Percentiles rank a stretch among this genome's conserved stretches.
phyloP scores from a whole-genome alignment of 2,797 vertebrate genomes.

The Microctenopoma stevenorrisi region DNA sequence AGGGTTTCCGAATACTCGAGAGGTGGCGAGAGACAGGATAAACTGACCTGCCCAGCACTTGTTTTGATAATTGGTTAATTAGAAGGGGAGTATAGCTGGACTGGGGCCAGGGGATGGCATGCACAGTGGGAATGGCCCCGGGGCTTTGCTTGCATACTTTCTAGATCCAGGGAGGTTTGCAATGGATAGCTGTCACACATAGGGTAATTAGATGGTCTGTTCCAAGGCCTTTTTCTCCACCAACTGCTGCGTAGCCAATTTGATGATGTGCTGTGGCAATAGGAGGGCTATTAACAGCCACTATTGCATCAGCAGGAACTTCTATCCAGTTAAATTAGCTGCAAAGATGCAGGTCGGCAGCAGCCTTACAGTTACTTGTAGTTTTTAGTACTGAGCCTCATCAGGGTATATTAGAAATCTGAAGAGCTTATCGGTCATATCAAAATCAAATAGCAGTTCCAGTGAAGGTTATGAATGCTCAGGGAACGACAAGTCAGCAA shows the following conservation, averaged over 20 bases:
- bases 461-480: constrained; percentile 27
- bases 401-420: background rate
- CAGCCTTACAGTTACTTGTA: background rate
- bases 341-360: constrained; percentile 34
- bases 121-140: constrained; percentile 50
- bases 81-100: constrained; percentile 38
- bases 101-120: constrained; percentile 52
- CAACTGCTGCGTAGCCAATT: constrained; percentile 74
- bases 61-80: constrained; percentile 61
- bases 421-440: background rate
- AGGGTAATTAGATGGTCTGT: constrained; percentile 63
- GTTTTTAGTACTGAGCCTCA: background rate
- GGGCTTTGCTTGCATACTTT: constrained; percentile 56
- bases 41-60: constrained; percentile 40
- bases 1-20: constrained; percentile 28
- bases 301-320: constrained; percentile 63
- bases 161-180: constrained; percentile 59
- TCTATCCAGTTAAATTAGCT: constrained; percentile 30
- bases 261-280: constrained; percentile 72
- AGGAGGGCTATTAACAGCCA: constrained; percentile 71
- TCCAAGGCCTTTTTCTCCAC: constrained; percentile 63
- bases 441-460: constrained; percentile 26
- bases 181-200: constrained; percentile 65
- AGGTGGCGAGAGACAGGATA: constrained; percentile 25
- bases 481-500: constrained; percentile 44